Percentiles rank a stretch among this genome's conserved stretches.
Conservation (phyloP, 2,888 invertebrate genomes). For the Hypomecis atomaria region DNA sequence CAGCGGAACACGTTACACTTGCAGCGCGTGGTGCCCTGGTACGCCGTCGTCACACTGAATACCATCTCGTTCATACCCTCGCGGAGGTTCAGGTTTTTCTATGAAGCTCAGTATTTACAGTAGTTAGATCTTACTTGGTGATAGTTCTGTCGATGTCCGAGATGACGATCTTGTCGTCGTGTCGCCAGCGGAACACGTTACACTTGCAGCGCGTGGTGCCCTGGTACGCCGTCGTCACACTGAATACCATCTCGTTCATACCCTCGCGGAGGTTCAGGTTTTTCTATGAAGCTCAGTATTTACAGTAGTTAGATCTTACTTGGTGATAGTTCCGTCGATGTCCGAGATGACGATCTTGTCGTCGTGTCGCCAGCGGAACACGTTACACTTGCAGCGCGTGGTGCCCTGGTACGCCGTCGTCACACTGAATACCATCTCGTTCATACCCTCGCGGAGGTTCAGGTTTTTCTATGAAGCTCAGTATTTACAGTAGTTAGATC, state of each 20-base stretch:
- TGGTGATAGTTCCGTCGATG: constrained; percentile 99
- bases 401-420: constrained; percentile 99
- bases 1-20: constrained; percentile 98
- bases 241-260: constrained; percentile 98
- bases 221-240: constrained; percentile 99
- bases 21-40: constrained; percentile 98
- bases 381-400: constrained; percentile 96
- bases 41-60: constrained; percentile 99
- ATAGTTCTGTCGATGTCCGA: constrained; percentile 99
- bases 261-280: constrained; percentile 95
- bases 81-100: constrained; percentile 93
- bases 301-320: constrained; percentile 80
- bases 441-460: constrained; percentile 95
- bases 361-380: constrained; percentile 98
- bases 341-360: constrained; percentile 99
- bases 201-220: constrained; percentile 98
- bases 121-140: constrained; percentile 88
- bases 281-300: no score
- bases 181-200: constrained; percentile 98
- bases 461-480: constrained; percentile 95
- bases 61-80: constrained; percentile 98
- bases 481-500: no score
- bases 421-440: constrained; percentile 98
- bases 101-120: no score
- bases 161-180: constrained; percentile 98